phyloP scores from a whole-genome alignment of 2,113 vertebrate species.

The Ctenodactylus gundi region DNA sequence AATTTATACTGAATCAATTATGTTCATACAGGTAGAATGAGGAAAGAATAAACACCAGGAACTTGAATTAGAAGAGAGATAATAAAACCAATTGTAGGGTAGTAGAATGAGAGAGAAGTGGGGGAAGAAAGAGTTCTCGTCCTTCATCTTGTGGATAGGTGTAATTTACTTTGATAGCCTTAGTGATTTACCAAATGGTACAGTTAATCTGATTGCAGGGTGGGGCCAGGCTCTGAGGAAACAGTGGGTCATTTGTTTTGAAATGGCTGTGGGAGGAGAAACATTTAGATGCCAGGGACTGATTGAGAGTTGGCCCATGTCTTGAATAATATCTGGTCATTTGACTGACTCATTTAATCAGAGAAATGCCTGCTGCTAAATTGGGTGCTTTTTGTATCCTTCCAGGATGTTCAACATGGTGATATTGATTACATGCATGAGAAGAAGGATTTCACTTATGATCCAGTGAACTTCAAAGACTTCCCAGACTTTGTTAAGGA shows the following conservation, averaged over 20 bases:
- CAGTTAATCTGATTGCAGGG: not conserved
- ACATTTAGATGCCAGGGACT: not conserved
- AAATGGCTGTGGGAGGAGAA: not conserved
- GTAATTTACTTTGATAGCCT: not conserved
- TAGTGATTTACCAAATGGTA: not conserved
- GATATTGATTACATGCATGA: conserved; percentile 98
- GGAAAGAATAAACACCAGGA: not conserved
- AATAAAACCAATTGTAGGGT: not conserved
- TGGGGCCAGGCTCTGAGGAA: not conserved
- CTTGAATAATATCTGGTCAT: not conserved
- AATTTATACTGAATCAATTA: not conserved
- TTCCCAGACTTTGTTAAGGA: conserved; percentile 90
- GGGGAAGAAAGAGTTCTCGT: not conserved
- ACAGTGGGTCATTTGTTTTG: not conserved
- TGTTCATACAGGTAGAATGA: not conserved
- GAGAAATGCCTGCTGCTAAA: not conserved
- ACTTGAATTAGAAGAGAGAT: not conserved
- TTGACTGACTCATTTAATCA: not conserved
- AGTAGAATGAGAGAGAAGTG: not conserved
- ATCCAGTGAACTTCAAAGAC: conserved; percentile 84
- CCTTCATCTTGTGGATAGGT: not conserved
- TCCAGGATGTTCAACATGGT: conserved; percentile 93
- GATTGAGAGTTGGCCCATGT: not conserved
- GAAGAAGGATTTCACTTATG: conserved; percentile 95
- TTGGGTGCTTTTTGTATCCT: not conserved